Evolutionary conservation across 2,888 invertebrate species (phyloP).

Genomic region (Stegophylla sp.): DNA sequence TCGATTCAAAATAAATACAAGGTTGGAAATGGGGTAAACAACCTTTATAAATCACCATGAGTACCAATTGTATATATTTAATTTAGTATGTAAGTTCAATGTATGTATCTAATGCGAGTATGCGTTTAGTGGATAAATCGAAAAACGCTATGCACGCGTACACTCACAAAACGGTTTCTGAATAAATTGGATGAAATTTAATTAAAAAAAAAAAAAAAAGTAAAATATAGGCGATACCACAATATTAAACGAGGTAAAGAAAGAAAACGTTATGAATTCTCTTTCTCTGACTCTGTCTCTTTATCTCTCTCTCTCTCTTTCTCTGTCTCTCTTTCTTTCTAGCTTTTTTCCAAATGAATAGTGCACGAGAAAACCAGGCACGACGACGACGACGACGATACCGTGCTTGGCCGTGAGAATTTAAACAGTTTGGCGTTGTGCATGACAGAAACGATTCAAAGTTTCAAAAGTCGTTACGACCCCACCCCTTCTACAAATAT

Average conservation of each 20-base stretch:
- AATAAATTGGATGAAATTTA: slow-evolving; percentile 33
- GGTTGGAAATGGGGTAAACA: no score
- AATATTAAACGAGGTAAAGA: not conserved
- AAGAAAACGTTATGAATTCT: slow-evolving; percentile 20
- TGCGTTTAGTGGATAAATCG: not conserved
- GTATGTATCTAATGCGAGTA: no score
- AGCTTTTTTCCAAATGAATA: not conserved
- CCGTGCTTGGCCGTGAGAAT: slow-evolving; percentile 51
- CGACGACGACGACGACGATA: no score
- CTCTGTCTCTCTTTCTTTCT: not conserved
- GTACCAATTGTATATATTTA: no score
- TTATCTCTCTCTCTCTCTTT: not conserved
- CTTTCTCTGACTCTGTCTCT: not conserved
- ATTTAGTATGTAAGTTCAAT: no score
- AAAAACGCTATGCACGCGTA: not conserved
- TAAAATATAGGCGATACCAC: not conserved
- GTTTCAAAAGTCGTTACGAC: slow-evolving; percentile 56
- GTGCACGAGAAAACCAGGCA: slow-evolving; percentile 40
- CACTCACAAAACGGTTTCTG: not conserved
- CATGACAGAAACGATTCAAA: slow-evolving; percentile 58
- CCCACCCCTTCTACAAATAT: slow-evolving; percentile 16
- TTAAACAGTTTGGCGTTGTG: slow-evolving; percentile 58
- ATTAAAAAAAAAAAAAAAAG: no score
- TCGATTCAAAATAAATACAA: no score
- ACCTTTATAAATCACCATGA: no score